These are phyloP conservation scores for Lagopus leucura DNA, from an alignment of 2,113 vertebrate genomes.

Conservation along the genomic window DNA sequence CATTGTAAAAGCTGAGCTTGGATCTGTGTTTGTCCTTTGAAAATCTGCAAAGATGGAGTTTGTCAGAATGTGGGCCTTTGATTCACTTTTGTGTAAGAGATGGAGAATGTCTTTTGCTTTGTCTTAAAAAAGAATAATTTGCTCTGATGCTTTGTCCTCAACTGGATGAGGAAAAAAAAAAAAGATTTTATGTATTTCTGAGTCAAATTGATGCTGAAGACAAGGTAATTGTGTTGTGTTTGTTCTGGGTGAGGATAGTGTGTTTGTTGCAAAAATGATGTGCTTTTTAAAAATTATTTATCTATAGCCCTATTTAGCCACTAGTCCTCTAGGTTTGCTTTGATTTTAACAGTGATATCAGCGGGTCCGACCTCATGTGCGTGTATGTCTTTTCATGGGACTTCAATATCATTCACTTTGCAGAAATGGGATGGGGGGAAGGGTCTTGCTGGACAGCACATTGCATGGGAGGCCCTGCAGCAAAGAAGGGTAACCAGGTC, in stretches of 20 bases:
- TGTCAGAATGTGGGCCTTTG: conserved; percentile 16
- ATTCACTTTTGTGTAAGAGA: background rate
- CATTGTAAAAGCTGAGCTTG: background rate
- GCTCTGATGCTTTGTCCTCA: background rate
- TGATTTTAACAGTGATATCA: background rate
- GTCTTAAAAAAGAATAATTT: conserved; percentile 1
- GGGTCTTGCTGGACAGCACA: background rate
- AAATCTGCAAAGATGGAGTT: background rate
- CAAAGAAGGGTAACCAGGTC: accelerated
- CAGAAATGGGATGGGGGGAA: background rate
- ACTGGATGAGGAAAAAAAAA: background rate
- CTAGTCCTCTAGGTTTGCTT: background rate
- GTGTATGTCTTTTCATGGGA: accelerated
- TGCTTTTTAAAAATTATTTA: background rate
- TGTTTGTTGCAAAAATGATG: background rate
- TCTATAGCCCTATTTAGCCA: background rate
- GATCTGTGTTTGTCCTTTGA: background rate
- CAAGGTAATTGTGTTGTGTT: background rate
- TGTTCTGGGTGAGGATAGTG: background rate
- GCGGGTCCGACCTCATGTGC: background rate
- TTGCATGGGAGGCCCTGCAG: background rate
- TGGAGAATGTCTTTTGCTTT: background rate
- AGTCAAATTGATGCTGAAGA: background rate
- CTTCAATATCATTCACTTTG: background rate
- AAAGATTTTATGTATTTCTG: background rate